These are phyloP conservation scores for Xenopus tropicalis DNA, from an alignment of 2,113 vertebrate species.

Conservation along the genomic window UCB_Xtro_10.0 CM004449.2:35314001-35314500, in stretches of 20 bases:
- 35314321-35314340: not conserved
- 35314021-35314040: no score
- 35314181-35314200: not conserved
- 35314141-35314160: no score
- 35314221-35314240: constrained; percentile 9
- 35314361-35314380: not conserved
- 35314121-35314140: no score
- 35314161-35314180: no score
- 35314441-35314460: no score
- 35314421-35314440: not conserved
- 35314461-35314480: no score
- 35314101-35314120: no score
- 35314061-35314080: no score
- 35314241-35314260: constrained; percentile 30
- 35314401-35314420: not conserved
- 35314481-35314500: no score
- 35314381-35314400: constrained; percentile 10
- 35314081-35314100: no score
- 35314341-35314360: not conserved
- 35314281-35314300: constrained; percentile 20
- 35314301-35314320: constrained; percentile 26
- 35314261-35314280: constrained; percentile 31
- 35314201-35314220: constrained; percentile 9
- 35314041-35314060: no score
- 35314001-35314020: no score